Evolutionary conservation across 2,113 vertebrate genomes (phyloP).

Genomic region (Neofelis nebulosa): DNA sequence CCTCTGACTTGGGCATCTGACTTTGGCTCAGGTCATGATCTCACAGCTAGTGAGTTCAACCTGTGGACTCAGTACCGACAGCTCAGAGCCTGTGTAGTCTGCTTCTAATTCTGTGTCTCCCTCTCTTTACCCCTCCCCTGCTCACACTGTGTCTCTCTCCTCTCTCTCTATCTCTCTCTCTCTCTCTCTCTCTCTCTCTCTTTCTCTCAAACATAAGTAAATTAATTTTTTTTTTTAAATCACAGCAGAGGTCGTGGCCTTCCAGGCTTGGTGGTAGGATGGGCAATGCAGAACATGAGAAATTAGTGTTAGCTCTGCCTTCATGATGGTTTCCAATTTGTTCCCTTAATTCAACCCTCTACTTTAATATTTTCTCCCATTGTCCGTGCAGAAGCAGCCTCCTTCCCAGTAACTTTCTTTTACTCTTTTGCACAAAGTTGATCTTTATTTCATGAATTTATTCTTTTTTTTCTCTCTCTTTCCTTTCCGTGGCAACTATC

Average conservation of each 20-base stretch:
- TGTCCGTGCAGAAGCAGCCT: neutral
- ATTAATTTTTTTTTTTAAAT: too few species aligned
- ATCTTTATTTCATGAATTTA: neutral
- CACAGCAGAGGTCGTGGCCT: neutral
- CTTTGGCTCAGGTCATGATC: too few species aligned
- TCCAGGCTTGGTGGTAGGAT: neutral
- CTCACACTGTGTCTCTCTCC: too few species aligned
- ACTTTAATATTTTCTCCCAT: neutral
- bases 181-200: too few species aligned
- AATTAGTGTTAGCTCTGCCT: neutral
- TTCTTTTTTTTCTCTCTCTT: neutral
- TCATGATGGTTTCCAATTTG: neutral
- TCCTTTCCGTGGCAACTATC: neutral
- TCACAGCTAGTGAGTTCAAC: too few species aligned
- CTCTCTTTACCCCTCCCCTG: too few species aligned
- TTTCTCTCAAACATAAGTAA: too few species aligned
- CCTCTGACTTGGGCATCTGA: too few species aligned
- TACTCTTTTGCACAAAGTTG: neutral
- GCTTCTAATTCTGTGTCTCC: too few species aligned
- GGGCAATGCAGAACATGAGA: neutral
- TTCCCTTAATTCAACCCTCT: neutral
- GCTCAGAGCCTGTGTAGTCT: too few species aligned
- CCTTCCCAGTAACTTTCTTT: neutral
- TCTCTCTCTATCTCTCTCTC: too few species aligned
- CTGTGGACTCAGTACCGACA: too few species aligned